A percentile compares a stretch with the other conserved stretches of the same genome.
Conservation (phyloP, 2,113 vertebrate species). For the Prolemur simus region DNA sequence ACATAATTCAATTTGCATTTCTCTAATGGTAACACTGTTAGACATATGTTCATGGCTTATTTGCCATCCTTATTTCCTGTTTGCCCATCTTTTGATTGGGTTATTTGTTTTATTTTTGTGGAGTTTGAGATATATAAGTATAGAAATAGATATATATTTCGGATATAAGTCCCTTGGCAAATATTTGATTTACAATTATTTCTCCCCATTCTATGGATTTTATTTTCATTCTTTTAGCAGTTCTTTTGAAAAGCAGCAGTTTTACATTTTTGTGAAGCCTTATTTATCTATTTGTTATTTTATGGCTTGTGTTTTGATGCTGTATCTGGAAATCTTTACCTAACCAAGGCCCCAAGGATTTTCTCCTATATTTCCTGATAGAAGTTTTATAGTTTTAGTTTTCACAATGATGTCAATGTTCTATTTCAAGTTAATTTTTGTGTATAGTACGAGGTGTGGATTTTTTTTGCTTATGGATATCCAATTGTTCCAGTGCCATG, state of each 20-base stretch:
- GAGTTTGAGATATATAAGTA: neutral
- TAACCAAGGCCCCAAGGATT: neutral
- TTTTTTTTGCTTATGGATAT: neutral
- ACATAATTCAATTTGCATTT: conserved; percentile 7
- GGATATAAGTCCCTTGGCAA: neutral
- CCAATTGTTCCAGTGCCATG: neutral
- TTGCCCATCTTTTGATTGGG: neutral
- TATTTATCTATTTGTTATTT: neutral
- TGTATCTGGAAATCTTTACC: neutral
- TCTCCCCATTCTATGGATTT: neutral
- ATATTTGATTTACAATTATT: conserved; percentile 17
- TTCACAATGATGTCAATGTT: neutral
- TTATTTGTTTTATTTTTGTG: neutral
- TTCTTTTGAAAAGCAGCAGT: neutral
- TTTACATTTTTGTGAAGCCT: neutral
- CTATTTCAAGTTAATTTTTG: conserved; percentile 19
- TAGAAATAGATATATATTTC: neutral
- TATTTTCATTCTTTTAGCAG: neutral
- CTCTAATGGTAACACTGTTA: neutral
- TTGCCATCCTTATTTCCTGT: neutral
- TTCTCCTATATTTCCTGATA: neutral
- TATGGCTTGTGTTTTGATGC: neutral
- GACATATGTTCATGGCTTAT: neutral
- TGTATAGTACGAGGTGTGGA: neutral
- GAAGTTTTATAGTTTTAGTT: neutral